These are phyloP conservation scores for Ceyx margarethae DNA, from an alignment of 2,113 vertebrate genomes.

Conservation along the genomic window DNA sequence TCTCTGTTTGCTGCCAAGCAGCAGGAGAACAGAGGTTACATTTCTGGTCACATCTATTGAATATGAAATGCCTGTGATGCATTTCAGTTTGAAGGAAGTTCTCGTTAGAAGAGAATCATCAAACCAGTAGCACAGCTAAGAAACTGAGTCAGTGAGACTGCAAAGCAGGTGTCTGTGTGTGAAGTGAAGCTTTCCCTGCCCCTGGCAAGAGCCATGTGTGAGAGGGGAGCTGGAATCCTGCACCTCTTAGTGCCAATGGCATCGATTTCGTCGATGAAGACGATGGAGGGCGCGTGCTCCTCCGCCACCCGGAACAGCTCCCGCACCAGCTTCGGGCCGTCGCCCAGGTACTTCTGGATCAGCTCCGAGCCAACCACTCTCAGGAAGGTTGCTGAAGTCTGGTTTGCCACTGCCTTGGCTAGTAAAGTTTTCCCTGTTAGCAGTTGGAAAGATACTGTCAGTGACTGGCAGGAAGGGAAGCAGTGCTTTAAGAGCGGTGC, in stretches of 20 bases:
- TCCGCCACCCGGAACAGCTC: conserved; percentile 96
- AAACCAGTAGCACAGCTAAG: not conserved
- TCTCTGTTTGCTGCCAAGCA: not conserved
- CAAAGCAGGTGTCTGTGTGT: not conserved
- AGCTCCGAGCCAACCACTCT: conserved; percentile 95
- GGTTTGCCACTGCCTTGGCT: conserved; percentile 97
- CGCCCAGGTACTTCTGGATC: conserved; percentile 97
- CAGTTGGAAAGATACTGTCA: not conserved
- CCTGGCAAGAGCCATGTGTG: fast-evolving
- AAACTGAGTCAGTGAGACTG: fast-evolving
- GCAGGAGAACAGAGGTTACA: not conserved
- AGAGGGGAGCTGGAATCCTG: fast-evolving
- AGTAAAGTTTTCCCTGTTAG: conserved; percentile 91
- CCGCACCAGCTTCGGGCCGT: conserved; percentile 92
- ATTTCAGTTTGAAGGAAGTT: not conserved
- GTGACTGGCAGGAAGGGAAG: not conserved
- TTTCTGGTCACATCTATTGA: not conserved
- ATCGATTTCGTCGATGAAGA: conserved; percentile 98
- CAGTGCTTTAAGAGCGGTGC: not conserved
- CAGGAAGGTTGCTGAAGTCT: conserved; percentile 96
- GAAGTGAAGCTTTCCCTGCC: fast-evolving
- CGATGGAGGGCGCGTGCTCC: conserved; percentile 94
- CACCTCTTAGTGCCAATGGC: conserved; percentile 98
- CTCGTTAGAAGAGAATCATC: too few relatives aligned
- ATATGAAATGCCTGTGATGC: not conserved